Conservation (phyloP, 2,797 vertebrate genomes). For the Sebastes diaconus region DNA sequence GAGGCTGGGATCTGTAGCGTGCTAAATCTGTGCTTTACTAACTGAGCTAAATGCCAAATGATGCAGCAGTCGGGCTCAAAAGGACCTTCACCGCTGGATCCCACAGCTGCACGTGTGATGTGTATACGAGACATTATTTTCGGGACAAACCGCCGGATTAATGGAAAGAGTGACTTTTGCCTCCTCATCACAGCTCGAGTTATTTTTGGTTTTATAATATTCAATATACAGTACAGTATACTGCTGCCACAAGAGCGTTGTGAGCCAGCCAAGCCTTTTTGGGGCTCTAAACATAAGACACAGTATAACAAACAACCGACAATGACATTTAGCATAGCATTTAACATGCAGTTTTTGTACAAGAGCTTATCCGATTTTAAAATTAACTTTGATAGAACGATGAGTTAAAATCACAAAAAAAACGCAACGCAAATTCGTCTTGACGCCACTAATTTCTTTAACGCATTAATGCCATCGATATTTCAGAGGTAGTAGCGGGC, state of each 20-base stretch:
- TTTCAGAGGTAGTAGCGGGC: too few relatives aligned
- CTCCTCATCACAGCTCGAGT: not conserved
- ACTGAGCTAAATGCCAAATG: constrained; percentile 11
- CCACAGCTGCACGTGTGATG: not conserved
- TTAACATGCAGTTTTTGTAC: not conserved
- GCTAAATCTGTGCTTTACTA: constrained; percentile 12
- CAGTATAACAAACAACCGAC: not conserved
- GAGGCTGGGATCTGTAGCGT: not conserved
- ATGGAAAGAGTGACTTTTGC: not conserved
- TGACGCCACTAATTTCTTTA: too few relatives aligned
- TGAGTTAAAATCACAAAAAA: too few relatives aligned
- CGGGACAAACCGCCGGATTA: not conserved
- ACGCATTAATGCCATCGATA: too few relatives aligned
- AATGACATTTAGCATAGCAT: not conserved
- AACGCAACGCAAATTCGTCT: too few relatives aligned
- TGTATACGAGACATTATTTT: not conserved
- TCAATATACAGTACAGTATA: not conserved
- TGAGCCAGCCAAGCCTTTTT: not conserved
- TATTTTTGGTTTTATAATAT: not conserved
- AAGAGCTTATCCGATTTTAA: not conserved
- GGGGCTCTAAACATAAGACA: not conserved
- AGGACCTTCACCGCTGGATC: not conserved
- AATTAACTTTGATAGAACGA: not conserved
- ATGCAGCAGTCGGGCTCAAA: constrained; percentile 4
- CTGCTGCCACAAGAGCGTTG: not conserved